Evolutionary conservation across 2,888 invertebrate genomes (phyloP), one percentile per base, ranked within the genome.

Genomic region (Ganaspis brasiliensis): DNA sequence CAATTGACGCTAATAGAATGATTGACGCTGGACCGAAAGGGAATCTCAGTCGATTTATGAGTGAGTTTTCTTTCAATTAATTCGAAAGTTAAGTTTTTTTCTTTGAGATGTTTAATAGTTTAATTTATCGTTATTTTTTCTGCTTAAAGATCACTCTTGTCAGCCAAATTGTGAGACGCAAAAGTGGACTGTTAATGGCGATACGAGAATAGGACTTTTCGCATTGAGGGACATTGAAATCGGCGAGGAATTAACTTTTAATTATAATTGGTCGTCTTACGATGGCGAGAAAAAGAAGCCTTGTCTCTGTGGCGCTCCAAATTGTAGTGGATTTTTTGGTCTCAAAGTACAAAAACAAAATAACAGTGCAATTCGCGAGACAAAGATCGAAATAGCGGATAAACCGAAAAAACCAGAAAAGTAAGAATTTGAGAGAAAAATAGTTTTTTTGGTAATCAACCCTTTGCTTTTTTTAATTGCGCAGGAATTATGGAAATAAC

Each of bases 1-100:
- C 97, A 0, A 93, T 99, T 52, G 98, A 98, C 89, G 96, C 96
- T 87, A 96, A 97, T 92, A 94, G 97, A 86, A 97, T 97, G 92
- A 96, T 99, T 81, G 99, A 99, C 92, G 99, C 99, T 0, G 98
- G 98, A 10, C 98, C 98, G 0, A 98, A 97, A 90, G 98, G 98
- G 55, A 98, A 98, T 92, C 92, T 96, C 61, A 91, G 91, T 79
- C 87, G 91, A 76, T 91, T 91, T 78, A 91, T 91, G 91, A 91
- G 91, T 91, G 57, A 86, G 89, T 87, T 37, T 45, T n/a, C n/a
- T n/a, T n/a, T n/a, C n/a, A n/a, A n/a, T n/a, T n/a, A n/a, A n/a
- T n/a, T n/a, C n/a, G n/a, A n/a, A n/a, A n/a, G n/a, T n/a, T n/a
- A n/a, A n/a, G n/a, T n/a, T n/a, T n/a, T n/a, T n/a, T n/a, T n/a